Base-by-base conservation (phyloP, 2,888 invertebrate species). In the Nymphalis urticae region DNA sequence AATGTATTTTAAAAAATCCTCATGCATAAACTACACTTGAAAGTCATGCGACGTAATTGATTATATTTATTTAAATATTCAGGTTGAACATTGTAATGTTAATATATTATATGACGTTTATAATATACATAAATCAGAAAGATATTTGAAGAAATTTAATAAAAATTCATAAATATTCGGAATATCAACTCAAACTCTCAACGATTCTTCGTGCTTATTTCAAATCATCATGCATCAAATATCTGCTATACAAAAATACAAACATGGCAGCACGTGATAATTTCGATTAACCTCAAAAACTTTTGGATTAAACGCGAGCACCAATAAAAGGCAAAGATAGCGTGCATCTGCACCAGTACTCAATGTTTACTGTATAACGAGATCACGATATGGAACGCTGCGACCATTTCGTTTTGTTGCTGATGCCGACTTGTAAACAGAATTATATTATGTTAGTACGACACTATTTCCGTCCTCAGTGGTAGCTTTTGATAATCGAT, bases 251-350 rank as follows among this genome's bases (percentile, higher is more conserved):
- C 58, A 53, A 60, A 66, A 64, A 54, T 53, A 53, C 7, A n/a
- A 56, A 56, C 42, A 58, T 19, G 36, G 36, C 54, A 2, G 27
- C 27, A 16, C 24, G 47, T 24, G 19, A 47, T 56, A 27, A 17
- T 53, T 16, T 48, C 66, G 53, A 53, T 66, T 66, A 53, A 53
- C 60, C 51, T 53, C 10, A 56, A 64, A 64, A 64, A 19, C n/a
- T 42, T 10, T 21, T 59, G 24, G 48, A 62, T 54, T 48, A 17
- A 62, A 42, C 36, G 24, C 42, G 48, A 21, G 24, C 48, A 32
- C n/a, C 17, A 66, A 48, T 48, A 48, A 61, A 2, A 27, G 48
- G 61, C 54, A 60, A 65, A 42, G 50, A 50, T 62, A 24, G 62
- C 66, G 61, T 66, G 66, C 32, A 51, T 17, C 9, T 32, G 54